Conservation (phyloP, 2,888 invertebrate species). For the Thumatha senex region DNA sequence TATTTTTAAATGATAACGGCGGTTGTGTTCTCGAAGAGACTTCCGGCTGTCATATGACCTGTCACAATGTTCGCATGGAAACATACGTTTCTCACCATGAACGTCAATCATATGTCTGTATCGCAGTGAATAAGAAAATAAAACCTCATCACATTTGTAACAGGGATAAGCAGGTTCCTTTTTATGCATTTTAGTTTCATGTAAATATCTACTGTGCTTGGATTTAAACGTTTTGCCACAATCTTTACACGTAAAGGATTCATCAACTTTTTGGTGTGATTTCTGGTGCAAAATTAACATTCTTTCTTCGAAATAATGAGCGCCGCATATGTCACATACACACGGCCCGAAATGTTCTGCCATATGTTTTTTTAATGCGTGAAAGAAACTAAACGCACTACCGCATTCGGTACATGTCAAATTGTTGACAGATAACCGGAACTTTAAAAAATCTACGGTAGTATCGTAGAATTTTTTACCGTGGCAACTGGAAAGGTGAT, state of each 20-base stretch:
- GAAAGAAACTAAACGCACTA: constrained; percentile 57
- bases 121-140: constrained; percentile 59
- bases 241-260: constrained; percentile 73
- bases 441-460: constrained; percentile 62
- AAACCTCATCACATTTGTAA: constrained; percentile 62
- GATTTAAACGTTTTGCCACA: constrained; percentile 75
- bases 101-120: constrained; percentile 68
- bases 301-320: constrained; percentile 72
- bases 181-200: constrained; percentile 68
- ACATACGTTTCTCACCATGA: constrained; percentile 68
- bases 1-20: constrained; percentile 66
- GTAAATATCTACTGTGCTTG: constrained; percentile 64
- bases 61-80: constrained; percentile 67
- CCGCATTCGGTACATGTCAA: constrained; percentile 58
- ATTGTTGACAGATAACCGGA: constrained; percentile 51
- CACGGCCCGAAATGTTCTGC: constrained; percentile 68
- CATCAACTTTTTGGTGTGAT: constrained; percentile 69
- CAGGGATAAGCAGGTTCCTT: constrained; percentile 71
- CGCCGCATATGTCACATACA: constrained; percentile 71
- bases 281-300: constrained; percentile 70
- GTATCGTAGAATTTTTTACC: constrained; percentile 46
- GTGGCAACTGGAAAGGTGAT: constrained; percentile 52
- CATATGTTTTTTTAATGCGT: constrained; percentile 71
- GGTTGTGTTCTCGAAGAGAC: constrained; percentile 66
- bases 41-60: constrained; percentile 70